A percentile compares a stretch with the other conserved stretches of the same genome.
Conservation (phyloP, 2,888 invertebrate species). For the Microplitis deprimator region DNA sequence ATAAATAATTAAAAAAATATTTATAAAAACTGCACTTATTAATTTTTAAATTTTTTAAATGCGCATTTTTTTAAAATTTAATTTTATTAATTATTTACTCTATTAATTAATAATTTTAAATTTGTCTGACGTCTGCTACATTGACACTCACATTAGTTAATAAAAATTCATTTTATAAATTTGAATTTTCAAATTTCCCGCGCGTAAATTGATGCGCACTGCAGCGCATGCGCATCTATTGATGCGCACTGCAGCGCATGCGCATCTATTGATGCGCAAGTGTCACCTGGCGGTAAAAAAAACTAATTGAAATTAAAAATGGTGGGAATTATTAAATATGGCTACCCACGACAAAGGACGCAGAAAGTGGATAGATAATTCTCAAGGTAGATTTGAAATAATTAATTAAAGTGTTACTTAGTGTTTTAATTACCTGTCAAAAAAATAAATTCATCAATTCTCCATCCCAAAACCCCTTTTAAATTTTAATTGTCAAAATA, state of each 20-base stretch:
- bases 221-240: neutral
- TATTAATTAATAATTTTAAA: no score
- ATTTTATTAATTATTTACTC: no score
- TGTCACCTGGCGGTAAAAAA: neutral
- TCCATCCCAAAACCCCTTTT: neutral
- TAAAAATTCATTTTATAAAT: no score
- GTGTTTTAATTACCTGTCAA: neutral
- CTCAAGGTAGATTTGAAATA: conserved; percentile 66
- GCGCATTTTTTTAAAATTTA: no score
- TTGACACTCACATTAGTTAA: no score
- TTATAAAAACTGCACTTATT: no score
- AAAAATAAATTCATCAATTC: neutral
- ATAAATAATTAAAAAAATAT: no score
- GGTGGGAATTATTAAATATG: conserved; percentile 59
- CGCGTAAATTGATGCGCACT: no score
- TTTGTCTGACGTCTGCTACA: no score
- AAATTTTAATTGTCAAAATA: neutral
- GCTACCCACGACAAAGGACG: conserved; percentile 72
- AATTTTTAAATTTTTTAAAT: no score
- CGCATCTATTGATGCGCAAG: neutral
- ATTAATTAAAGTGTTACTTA: conserved; percentile 29
- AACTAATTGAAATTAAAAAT: neutral
- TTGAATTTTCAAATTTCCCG: no score
- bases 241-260: neutral
- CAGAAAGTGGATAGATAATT: conserved; percentile 71